Evolutionary conservation across 2,888 invertebrate species (phyloP).

Genomic region (Xestobium rufovillosum): DNA sequence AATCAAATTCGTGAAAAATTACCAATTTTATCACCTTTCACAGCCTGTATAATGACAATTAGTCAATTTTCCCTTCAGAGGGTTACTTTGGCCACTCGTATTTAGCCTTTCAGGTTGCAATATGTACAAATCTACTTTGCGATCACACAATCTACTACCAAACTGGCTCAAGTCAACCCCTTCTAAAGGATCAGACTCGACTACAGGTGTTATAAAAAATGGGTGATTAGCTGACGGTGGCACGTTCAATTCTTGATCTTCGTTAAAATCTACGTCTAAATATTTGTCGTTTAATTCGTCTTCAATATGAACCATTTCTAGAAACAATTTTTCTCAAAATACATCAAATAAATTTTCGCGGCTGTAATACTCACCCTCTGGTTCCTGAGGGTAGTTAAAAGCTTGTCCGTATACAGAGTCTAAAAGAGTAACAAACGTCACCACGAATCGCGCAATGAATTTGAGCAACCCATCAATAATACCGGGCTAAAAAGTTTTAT

Average conservation of each 20-base stretch:
- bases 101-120: conserved; percentile 74
- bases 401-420: too few relatives aligned
- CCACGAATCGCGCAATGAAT: too few relatives aligned
- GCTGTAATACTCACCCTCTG: too few relatives aligned
- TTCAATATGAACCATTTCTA: too few relatives aligned
- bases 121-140: conserved; percentile 79
- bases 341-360: too few relatives aligned
- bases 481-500: too few relatives aligned
- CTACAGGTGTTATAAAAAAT: conserved; percentile 37
- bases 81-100: conserved; percentile 70
- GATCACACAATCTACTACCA: conserved; percentile 73
- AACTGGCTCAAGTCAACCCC: conserved; percentile 41
- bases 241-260: conserved; percentile 36
- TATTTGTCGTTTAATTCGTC: too few relatives aligned
- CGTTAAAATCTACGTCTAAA: conserved; percentile 24
- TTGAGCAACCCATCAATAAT: too few relatives aligned
- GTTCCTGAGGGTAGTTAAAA: too few relatives aligned
- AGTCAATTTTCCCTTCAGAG: conserved; percentile 79
- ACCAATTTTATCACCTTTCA: conserved; percentile 54
- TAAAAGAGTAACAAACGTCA: too few relatives aligned
- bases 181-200: conserved; percentile 41
- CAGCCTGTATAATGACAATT: conserved; percentile 84
- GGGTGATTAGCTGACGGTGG: conserved; percentile 44
- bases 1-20: conserved; percentile 7
- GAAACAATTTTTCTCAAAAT: too few relatives aligned